Conservation (phyloP, 2,113 vertebrate genomes). For the Ammodytes dubius region DNA sequence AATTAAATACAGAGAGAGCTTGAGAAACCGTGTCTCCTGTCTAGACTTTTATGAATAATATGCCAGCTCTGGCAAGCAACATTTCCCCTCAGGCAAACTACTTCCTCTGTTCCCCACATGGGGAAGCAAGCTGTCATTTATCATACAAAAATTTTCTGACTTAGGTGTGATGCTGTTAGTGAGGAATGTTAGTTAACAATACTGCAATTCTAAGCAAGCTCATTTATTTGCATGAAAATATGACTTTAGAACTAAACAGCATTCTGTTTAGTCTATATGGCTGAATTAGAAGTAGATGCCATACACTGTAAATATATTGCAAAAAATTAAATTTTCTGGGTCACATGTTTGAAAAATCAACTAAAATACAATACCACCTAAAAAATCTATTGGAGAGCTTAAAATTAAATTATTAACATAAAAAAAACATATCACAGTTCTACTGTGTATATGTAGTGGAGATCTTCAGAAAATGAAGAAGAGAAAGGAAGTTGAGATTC, state of each 20-base stretch:
- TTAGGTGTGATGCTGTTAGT: neutral
- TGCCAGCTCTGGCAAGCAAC: conserved; percentile 5
- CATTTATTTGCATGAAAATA: neutral
- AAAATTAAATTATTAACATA: neutral
- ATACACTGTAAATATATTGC: neutral
- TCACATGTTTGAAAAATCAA: neutral
- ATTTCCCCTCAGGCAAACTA: conserved; percentile 10
- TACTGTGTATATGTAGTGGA: neutral
- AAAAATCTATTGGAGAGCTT: neutral
- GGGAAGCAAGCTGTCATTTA: neutral
- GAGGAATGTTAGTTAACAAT: neutral
- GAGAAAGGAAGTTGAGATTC: neutral
- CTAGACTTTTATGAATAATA: conserved; percentile 12
- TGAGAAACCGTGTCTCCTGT: neutral
- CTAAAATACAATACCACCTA: neutral
- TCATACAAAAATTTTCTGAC: conserved; percentile 2
- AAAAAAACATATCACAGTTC: neutral
- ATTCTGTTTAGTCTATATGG: neutral
- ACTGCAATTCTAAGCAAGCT: neutral
- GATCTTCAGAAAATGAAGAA: neutral
- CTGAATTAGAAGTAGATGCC: neutral
- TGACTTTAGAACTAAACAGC: neutral
- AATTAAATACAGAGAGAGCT: neutral
- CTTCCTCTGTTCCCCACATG: neutral
- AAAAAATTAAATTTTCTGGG: neutral